A percentile compares a stretch with the other conserved stretches of the same genome.
These are phyloP conservation scores for Sphenopsis melanotis DNA, from an alignment of 2,797 vertebrate genomes.

Conservation along the genomic window DNA sequence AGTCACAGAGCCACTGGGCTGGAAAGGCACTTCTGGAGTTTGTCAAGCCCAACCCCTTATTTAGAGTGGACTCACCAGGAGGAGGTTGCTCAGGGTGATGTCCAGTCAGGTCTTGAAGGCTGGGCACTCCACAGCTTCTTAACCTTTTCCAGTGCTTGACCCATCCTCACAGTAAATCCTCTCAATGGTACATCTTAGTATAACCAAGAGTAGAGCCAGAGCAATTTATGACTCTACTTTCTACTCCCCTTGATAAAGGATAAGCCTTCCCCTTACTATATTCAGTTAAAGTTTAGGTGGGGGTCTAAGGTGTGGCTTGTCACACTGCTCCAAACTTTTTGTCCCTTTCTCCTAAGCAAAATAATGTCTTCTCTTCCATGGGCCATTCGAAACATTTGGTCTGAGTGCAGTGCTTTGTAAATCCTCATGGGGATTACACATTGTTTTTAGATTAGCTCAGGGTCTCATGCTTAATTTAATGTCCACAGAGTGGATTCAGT, in stretches of 20 bases:
- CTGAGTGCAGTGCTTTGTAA: neutral
- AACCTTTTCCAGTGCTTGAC: neutral
- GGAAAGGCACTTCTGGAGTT: neutral
- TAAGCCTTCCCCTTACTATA: neutral
- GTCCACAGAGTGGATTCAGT: neutral
- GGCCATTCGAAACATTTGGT: neutral
- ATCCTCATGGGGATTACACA: neutral
- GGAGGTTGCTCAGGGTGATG: neutral
- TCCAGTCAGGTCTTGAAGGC: neutral
- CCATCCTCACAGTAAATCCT: neutral
- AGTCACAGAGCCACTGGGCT: neutral
- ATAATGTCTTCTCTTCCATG: neutral
- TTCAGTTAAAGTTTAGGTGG: neutral
- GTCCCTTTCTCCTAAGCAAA: neutral
- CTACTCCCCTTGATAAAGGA: neutral
- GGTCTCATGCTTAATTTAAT: neutral
- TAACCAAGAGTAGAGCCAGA: neutral
- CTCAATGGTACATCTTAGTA: neutral
- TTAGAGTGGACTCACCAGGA: neutral
- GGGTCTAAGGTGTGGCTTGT: neutral
- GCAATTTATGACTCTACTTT: neutral
- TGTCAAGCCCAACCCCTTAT: neutral
- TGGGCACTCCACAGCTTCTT: neutral
- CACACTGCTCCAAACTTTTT: neutral
- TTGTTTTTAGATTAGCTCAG: neutral